Evolutionary conservation across 2,113 vertebrate species (phyloP).

Genomic region (Castor canadensis): DNA sequence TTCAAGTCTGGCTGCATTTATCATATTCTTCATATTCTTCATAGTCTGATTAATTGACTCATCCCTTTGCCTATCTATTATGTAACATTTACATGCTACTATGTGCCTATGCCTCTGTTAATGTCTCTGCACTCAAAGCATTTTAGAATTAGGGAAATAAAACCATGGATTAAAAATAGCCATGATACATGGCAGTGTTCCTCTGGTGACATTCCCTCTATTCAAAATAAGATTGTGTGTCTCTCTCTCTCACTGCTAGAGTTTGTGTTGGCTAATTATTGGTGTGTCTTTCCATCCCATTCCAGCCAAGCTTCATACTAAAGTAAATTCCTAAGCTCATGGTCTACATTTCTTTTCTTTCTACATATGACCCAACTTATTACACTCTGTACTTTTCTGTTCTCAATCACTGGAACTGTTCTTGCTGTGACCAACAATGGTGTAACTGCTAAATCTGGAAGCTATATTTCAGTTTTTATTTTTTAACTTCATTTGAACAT

Average conservation of each 20-base stretch:
- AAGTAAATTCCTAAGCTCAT: not conserved
- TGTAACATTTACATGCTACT: not conserved
- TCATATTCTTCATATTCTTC: not conserved
- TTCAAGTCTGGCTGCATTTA: not conserved
- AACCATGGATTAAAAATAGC: not conserved
- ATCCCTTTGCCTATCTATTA: not conserved
- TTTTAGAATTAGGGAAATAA: not conserved
- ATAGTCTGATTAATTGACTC: not conserved
- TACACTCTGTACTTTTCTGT: not conserved
- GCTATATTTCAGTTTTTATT: not conserved
- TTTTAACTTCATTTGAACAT: conserved; percentile 3
- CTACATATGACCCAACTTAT: not conserved
- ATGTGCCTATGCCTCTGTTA: not conserved
- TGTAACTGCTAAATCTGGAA: not conserved
- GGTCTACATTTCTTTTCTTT: not conserved
- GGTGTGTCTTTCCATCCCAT: not conserved
- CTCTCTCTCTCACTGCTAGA: not conserved
- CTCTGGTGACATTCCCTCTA: not conserved
- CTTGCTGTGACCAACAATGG: not conserved
- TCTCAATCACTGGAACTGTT: not conserved
- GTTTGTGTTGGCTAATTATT: not conserved
- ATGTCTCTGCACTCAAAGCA: not conserved
- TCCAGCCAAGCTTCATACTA: not conserved
- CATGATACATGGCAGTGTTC: not conserved
- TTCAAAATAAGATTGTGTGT: not conserved